Evolutionary conservation across 2,797 vertebrate species (phyloP).

Genomic region (Alcedo quadribrachys): DNA sequence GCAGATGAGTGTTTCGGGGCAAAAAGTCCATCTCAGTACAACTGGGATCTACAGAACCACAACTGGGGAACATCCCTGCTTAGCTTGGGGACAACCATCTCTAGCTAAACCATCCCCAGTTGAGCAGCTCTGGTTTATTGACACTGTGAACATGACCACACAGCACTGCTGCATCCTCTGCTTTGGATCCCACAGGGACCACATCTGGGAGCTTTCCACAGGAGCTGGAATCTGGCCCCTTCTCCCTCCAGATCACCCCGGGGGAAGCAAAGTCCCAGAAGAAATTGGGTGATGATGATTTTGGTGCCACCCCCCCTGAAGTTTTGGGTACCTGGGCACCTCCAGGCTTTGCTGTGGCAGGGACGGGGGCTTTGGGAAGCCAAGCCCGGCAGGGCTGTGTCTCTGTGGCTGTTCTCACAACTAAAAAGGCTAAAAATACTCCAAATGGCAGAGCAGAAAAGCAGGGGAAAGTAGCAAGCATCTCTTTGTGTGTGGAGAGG

Average conservation of each 20-base stretch:
- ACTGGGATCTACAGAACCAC: neutral
- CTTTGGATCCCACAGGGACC: neutral
- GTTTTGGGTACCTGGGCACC: neutral
- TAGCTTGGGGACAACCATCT: neutral
- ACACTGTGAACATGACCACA: neutral
- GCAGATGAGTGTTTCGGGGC: neutral
- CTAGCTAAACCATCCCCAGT: neutral
- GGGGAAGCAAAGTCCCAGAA: neutral
- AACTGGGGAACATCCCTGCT: neutral
- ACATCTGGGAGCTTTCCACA: neutral
- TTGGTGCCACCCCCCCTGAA: neutral
- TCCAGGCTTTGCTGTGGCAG: neutral
- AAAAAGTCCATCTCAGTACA: neutral
- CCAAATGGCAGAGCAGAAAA: neutral
- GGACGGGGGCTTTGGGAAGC: neutral
- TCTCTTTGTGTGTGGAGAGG: conserved; percentile 9
- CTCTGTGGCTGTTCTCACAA: neutral
- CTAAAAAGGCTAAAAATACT: neutral
- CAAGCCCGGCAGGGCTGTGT: neutral
- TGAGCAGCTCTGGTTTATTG: neutral
- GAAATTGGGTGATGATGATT: neutral
- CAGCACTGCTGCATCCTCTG: neutral
- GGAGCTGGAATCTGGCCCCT: neutral
- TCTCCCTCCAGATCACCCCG: neutral
- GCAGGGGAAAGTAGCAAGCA: conserved; percentile 11